Evolutionary conservation across 2,797 vertebrate species (phyloP), one percentile per base, ranked within the genome.

Genomic region (Premnoplex brunnescens): DNA sequence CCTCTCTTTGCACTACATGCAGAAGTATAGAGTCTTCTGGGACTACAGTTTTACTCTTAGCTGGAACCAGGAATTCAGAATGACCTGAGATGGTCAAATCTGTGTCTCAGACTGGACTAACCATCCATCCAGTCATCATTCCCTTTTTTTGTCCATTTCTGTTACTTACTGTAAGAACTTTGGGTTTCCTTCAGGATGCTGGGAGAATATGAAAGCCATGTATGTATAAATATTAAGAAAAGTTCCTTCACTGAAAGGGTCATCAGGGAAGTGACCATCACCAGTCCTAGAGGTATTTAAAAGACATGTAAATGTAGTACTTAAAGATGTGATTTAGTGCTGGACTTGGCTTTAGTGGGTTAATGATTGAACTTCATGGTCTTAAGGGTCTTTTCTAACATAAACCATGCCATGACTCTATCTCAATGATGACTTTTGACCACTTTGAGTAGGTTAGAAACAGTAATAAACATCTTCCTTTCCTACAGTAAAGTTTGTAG

Each of bases 291-390:
- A 64, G 14, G 9, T 34, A 19, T 72, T 85, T 82, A 37, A 75
- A 71, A 68, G 28, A 46, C 0, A 0, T 21, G 8, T 44, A 60
- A 49, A 58, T 34, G 26, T 62, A 32, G 7, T 2, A 2, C 18
- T 52, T 18, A 19, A 41, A 44, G 8, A 46, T 3, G 4, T 26
- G 24, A 9, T 49, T 87, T 48, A 72, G 37, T 37, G 28, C 23
- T 56, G 58, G 17, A 26, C 21, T 69, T 77, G 56, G 12, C 46
- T 30, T 5, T 19, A 12, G 4, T 34, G n/a, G 7, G 3, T 87
- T 74, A n/a, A 14, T 1, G 3, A 24, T 14, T 23, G 14, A 36
- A 30, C 4, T 30, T 71, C 16, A 34, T 52, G 24, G 17, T 66
- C 20, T 60, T 36, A 56, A 48, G 63, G n/a, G 8, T 51, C 10